Conservation (phyloP, 1,140 invertebrate genomes). For the Eufriesea mexicana region DNA sequence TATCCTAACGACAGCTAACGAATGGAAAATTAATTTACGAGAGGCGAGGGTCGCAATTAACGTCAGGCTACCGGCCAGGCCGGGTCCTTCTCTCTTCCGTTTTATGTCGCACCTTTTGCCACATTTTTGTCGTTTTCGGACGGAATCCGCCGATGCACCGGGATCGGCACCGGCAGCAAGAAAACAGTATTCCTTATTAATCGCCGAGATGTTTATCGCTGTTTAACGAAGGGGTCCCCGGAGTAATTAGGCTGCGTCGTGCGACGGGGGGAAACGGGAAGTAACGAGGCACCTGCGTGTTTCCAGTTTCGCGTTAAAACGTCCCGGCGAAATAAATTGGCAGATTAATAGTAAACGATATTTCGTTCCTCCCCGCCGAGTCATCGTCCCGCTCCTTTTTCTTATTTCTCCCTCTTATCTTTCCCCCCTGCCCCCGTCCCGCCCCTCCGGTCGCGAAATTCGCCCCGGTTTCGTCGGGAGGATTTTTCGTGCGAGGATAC, state of each 20-base stretch:
- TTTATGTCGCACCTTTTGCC: slow-evolving; percentile 25
- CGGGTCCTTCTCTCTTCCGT: neutral
- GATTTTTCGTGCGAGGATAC: neutral
- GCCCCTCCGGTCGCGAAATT: too few species aligned
- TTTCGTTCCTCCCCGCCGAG: neutral
- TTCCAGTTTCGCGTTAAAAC: slow-evolving; percentile 62
- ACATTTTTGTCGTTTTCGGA: slow-evolving; percentile 30
- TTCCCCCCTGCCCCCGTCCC: too few species aligned
- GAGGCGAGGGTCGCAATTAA: slow-evolving; percentile 24
- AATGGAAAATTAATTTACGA: slow-evolving; percentile 41
- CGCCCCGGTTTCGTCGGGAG: neutral
- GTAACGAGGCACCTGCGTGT: slow-evolving; percentile 56
- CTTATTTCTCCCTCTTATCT: neutral
- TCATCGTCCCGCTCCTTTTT: too few species aligned
- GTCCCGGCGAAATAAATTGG: slow-evolving; percentile 47
- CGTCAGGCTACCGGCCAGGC: slow-evolving; percentile 5
- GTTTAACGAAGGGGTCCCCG: slow-evolving; percentile 52
- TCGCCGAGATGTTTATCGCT: slow-evolving; percentile 62
- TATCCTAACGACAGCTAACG: neutral
- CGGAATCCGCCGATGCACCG: slow-evolving; percentile 30
- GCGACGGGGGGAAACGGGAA: slow-evolving; percentile 24
- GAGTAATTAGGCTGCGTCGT: slow-evolving; percentile 56
- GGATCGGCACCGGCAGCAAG: slow-evolving; percentile 18
- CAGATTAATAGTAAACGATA: slow-evolving; percentile 61
- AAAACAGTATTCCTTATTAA: slow-evolving; percentile 60